A percentile compares a stretch with the other conserved stretches of the same genome.
Evolutionary conservation across 2,888 invertebrate species (phyloP).

Genomic region (Athrips mouffetella): DNA sequence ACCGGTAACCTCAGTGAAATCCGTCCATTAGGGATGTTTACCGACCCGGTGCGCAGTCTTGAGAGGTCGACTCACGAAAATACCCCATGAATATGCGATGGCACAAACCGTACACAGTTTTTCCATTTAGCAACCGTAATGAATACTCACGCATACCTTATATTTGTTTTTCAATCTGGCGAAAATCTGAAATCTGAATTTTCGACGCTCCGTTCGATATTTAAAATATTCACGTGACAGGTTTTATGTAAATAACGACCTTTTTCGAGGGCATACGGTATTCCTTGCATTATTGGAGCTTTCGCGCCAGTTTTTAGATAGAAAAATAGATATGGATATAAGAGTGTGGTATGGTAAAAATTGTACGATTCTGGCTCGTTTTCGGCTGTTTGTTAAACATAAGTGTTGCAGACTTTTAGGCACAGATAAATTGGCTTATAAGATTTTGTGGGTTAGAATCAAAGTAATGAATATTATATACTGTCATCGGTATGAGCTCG

Average conservation of each 20-base stretch:
- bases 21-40: constrained; percentile 76
- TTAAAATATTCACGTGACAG: not conserved
- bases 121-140: constrained; percentile 74
- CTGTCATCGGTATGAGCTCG: too few relatives aligned
- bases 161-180: constrained; percentile 65
- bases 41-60: constrained; percentile 72
- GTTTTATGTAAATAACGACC: not conserved
- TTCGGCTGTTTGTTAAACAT: too few relatives aligned
- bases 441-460: too few relatives aligned
- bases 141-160: constrained; percentile 66
- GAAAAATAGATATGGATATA: too few relatives aligned
- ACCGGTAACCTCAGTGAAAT: constrained; percentile 60
- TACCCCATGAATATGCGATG: constrained; percentile 78
- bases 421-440: too few relatives aligned
- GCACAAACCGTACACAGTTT: constrained; percentile 76
- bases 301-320: too few relatives aligned
- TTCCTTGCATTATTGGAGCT: too few relatives aligned
- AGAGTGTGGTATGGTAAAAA: too few relatives aligned
- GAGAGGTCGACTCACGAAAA: constrained; percentile 75
- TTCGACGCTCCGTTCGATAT: not conserved
- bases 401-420: too few relatives aligned
- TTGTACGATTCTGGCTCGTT: too few relatives aligned
- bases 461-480: too few relatives aligned
- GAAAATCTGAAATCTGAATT: constrained; percentile 14
- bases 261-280: not conserved